A percentile compares a stretch with the other conserved stretches of the same genome.
These are phyloP conservation scores for Montipora efflorescens DNA, from an alignment of 64 coral and sea anemone species.

Conservation along the genomic window DNA sequence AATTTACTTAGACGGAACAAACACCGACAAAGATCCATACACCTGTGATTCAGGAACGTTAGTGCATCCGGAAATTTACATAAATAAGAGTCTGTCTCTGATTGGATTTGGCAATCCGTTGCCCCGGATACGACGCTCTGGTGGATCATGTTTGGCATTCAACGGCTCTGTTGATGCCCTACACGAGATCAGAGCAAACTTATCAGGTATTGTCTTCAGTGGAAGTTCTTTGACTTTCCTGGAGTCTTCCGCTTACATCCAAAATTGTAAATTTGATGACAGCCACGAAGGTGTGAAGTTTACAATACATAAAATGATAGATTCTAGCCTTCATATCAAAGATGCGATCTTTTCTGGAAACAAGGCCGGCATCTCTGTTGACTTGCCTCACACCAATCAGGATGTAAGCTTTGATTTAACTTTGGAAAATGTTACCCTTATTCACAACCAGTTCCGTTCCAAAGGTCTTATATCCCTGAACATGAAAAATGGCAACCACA, in stretches of 20 bases:
- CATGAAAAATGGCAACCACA: background rate
- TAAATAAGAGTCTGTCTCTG: constrained; percentile 59
- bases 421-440: constrained; percentile 39
- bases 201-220: background rate
- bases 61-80: constrained; percentile 58
- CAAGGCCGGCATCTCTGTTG: constrained; percentile 18
- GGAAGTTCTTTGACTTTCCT: background rate
- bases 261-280: constrained; percentile 4
- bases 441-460: background rate
- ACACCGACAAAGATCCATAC: constrained; percentile 57
- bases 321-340: background rate
- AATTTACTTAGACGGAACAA: constrained; percentile 66
- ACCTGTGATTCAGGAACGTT: constrained; percentile 25
- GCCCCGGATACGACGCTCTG: constrained; percentile 30
- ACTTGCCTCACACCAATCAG: background rate
- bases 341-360: constrained; percentile 29
- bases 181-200: background rate
- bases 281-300: constrained; percentile 13
- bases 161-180: background rate
- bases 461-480: constrained; percentile 25
- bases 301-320: background rate
- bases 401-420: background rate
- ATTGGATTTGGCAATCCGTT: constrained; percentile 41
- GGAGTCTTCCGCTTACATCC: constrained; percentile 6
- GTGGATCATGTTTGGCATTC: constrained; percentile 20